Base-by-base conservation (phyloP, 1,140 invertebrate species). In the Cydia strobilella region DNA sequence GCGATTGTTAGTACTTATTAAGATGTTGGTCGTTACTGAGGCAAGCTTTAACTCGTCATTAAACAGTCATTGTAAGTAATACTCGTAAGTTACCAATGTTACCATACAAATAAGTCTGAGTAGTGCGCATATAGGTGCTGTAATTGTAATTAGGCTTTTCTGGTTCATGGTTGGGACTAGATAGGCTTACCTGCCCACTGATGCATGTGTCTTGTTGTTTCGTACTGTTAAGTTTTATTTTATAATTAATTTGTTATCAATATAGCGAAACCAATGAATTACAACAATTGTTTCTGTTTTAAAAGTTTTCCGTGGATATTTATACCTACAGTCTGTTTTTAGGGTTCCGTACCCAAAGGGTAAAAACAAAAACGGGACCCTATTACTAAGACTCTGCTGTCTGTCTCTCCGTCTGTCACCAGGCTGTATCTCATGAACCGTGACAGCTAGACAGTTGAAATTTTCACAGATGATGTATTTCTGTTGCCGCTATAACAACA, bases 261-360 rank as follows among this genome's bases (percentile, higher is more conserved):
- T 78, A 75, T 82, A 80, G 82, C 85, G 81, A 77, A 88, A 88
- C 86, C 86, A 88, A 90, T 90, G 88, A 88, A 87, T 85, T 86
- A 84, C 86, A 85, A 79, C 82, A 79, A 80, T 84, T 82, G 75
- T 78, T 82, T 77, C 82, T 81, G 73, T 81, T 79, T 66, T 73
- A 66, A 73, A 31, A 48, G 62, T 15, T 74, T 73, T 25, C 3
- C 12, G 10, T 45, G 3, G 12, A 4, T 31, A 31, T 77, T 73
- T 77, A 45, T 45, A 13, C 42, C 42, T n/a, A n/a, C n/a, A n/a
- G n/a, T n/a, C n/a, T n/a, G n/a, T n/a, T n/a, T n/a, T n/a, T n/a
- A n/a, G n/a, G n/a, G n/a, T n/a, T n/a, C n/a, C n/a, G n/a, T n/a
- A n/a, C n/a, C n/a, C n/a, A n/a, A n/a, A n/a, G n/a, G n/a, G n/a